These are phyloP conservation scores for Belonocnema kinseyi DNA, from an alignment of 1,140 invertebrate genomes.

Conservation along the genomic window DNA sequence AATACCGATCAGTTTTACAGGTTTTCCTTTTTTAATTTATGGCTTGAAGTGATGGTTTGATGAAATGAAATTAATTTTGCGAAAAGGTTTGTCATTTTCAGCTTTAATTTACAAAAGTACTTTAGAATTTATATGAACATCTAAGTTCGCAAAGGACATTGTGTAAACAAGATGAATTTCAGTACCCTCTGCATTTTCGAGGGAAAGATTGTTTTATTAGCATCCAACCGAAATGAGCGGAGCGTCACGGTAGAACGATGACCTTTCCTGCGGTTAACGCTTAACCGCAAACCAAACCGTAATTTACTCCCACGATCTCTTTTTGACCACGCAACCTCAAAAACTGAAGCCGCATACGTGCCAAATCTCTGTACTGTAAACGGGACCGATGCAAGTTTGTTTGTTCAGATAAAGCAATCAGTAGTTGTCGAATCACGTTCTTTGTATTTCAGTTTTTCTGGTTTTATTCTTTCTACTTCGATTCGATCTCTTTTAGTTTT, in stretches of 20 bases:
- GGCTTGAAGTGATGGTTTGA: not conserved
- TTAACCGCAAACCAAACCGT: slow-evolving; percentile 29
- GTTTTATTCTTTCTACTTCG: not conserved
- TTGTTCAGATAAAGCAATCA: slow-evolving; percentile 23
- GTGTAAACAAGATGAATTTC: not conserved
- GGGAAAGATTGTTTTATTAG: not conserved
- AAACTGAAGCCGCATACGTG: slow-evolving; percentile 23
- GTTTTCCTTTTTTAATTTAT: not conserved
- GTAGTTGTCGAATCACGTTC: slow-evolving; percentile 15
- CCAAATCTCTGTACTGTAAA: slow-evolving; percentile 14
- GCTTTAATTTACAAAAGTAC: not conserved
- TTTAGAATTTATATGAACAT: not conserved
- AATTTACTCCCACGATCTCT: slow-evolving; percentile 30
- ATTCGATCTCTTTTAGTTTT: not conserved
- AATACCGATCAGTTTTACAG: slow-evolving; percentile 20
- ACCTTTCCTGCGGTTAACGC: slow-evolving; percentile 21
- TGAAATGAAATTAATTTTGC: not conserved
- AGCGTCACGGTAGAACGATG: slow-evolving; percentile 9
- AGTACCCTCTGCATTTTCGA: not conserved
- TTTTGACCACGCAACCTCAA: slow-evolving; percentile 30
- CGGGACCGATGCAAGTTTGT: slow-evolving; percentile 19
- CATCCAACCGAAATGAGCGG: not conserved
- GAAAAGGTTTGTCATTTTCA: not conserved
- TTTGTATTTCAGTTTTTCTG: not conserved
- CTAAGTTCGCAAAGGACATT: too few species aligned